phyloP scores from a whole-genome alignment of 2,113 vertebrate species.

The Prietella phreatophila region DNA sequence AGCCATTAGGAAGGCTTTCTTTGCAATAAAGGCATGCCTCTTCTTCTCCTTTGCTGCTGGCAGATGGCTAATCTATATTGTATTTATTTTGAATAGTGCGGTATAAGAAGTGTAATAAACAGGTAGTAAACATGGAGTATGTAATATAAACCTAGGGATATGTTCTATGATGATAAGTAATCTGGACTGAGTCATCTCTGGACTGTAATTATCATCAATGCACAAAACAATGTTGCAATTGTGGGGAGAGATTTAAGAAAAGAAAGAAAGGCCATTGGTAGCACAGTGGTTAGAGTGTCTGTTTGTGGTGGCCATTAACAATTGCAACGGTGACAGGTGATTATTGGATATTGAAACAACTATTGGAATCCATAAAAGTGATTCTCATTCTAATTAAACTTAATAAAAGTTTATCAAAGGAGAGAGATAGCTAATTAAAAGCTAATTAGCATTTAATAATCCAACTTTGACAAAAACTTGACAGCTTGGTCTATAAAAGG shows the following conservation, averaged over 20 bases:
- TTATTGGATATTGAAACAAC: background rate
- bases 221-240: background rate
- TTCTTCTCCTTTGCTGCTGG: slow-evolving; percentile 3
- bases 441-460: background rate
- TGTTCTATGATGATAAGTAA: background rate
- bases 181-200: background rate
- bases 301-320: background rate
- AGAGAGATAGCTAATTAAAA: background rate
- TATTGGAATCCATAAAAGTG: background rate
- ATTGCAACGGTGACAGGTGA: background rate
- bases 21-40: slow-evolving; percentile 7
- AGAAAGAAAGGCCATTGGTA: background rate
- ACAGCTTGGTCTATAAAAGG: background rate
- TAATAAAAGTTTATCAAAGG: background rate
- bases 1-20: slow-evolving; percentile 37
- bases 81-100: slow-evolving; percentile 16
- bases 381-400: background rate
- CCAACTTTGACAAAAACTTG: background rate
- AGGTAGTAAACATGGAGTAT: background rate
- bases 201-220: background rate
- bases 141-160: background rate
- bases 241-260: background rate
- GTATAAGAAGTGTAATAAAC: slow-evolving; percentile 2
- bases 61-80: background rate
- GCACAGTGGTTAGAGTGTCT: background rate